Evolutionary conservation across 1,140 invertebrate genomes (phyloP).

Genomic region (Cheumatopsyche charites): DNA sequence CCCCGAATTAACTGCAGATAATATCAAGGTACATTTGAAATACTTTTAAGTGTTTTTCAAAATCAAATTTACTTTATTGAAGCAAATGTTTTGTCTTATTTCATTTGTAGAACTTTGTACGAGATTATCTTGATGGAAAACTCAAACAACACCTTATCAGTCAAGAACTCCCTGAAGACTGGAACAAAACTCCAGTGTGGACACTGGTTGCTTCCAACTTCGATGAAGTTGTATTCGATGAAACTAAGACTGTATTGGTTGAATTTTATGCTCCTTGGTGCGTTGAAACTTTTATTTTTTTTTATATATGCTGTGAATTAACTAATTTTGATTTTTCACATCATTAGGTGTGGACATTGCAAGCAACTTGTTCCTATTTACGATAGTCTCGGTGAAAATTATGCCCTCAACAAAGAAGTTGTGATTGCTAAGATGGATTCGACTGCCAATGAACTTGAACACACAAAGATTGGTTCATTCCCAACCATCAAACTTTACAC

Average conservation of each 20-base stretch:
- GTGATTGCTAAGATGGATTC: conserved; percentile 99
- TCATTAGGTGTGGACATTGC: conserved; percentile 90
- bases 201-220: conserved; percentile 95
- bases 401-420: conserved; percentile 80
- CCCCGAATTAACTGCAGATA: conserved; percentile 76
- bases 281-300: conserved; percentile 9
- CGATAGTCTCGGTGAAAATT: conserved; percentile 80
- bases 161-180: conserved; percentile 95
- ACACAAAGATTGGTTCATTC: conserved; percentile 93
- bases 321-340: conserved; percentile 1
- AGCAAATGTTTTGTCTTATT: neutral
- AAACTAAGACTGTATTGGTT: conserved; percentile 91
- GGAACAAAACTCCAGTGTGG: conserved; percentile 96
- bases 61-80: neutral
- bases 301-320: conserved; percentile 8
- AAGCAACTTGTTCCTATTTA: conserved; percentile 96
- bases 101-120: conserved; percentile 73
- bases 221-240: conserved; percentile 89
- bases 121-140: conserved; percentile 88
- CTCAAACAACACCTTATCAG: conserved; percentile 93
- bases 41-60: conserved; percentile 21
- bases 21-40: conserved; percentile 63
- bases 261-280: conserved; percentile 98
- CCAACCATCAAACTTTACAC: conserved; percentile 97
- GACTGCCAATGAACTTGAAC: conserved; percentile 95